These are phyloP conservation scores for Sminthurides bifidus DNA, from an alignment of 1,140 invertebrate genomes.

Conservation along the genomic window DNA sequence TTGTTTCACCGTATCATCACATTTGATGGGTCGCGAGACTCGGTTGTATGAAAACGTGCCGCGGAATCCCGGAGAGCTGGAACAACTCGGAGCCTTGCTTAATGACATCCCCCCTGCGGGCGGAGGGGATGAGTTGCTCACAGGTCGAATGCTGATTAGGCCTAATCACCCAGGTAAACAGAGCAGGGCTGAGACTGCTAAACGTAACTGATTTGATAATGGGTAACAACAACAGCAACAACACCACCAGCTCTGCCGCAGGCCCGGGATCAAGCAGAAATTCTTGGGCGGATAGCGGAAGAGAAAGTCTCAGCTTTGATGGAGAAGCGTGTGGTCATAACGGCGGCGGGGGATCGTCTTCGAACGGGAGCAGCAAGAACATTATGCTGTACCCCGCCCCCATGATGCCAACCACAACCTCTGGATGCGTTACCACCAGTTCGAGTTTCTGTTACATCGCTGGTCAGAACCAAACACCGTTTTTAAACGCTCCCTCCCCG, in stretches of 20 bases:
- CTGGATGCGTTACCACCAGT: background rate
- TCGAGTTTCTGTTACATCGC: no score
- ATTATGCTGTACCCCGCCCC: slow-evolving; percentile 23
- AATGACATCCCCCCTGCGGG: slow-evolving; percentile 7
- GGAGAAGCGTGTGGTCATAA: slow-evolving; percentile 27
- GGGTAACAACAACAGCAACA: background rate
- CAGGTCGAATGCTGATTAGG: no score
- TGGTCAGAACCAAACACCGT: background rate
- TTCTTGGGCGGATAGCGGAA: slow-evolving; percentile 29
- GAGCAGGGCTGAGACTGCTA: no score
- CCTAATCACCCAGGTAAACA: no score
- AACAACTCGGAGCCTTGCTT: slow-evolving; percentile 19
- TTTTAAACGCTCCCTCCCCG: slow-evolving; percentile 8
- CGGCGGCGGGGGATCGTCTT: slow-evolving; percentile 5
- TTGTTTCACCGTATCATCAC: slow-evolving; percentile 28
- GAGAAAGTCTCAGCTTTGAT: slow-evolving; percentile 31
- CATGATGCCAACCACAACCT: slow-evolving; percentile 15
- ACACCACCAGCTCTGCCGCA: background rate
- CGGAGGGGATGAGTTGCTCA: no score
- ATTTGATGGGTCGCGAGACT: slow-evolving; percentile 20
- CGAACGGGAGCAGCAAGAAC: slow-evolving; percentile 22
- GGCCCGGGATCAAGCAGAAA: no score
- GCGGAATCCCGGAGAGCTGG: slow-evolving; percentile 13
- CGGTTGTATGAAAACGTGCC: slow-evolving; percentile 29
- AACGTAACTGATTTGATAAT: background rate